Base-by-base conservation (phyloP, 2,797 vertebrate species). In the Helicolenus hilgendorfi region DNA sequence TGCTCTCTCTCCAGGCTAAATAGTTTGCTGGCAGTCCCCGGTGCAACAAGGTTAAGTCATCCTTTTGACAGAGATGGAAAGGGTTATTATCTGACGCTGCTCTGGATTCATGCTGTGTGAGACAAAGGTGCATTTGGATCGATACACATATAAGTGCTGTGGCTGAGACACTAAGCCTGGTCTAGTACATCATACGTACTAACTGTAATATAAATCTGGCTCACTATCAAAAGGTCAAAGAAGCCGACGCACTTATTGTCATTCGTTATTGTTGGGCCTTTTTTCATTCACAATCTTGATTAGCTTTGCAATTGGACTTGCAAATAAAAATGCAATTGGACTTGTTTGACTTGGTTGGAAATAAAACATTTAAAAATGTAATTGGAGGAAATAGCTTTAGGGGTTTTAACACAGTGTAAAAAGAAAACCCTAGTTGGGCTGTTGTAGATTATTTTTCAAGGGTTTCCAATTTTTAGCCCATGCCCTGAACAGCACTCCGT, bases 61-160 rank as follows among this genome's bases (percentile, higher is more conserved):
- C 91, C 59, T 93, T 93, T 84, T 94, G 95, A 97, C 94, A 94
- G 86, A 96, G 96, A 96, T 94, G 87, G 94, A 95, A 92, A 83
- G 92, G 88, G 88, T 95, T 92, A 94, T 97, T 96, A 95, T 95
- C 87, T 92, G 89, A 92, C 69, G 74, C 91, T 77, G 75, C 69
- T 87, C 84, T 88, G 80, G 83, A 89, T 87, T 89, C 87, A 76
- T 75, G 82, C 91, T 81, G 83, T 74, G 74, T 72, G 84, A 88
- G 88, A 84, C 83, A 83, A 76, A 90, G 89, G 90, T 92, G 87
- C 64, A 73, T 87, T 84, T 41, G 81, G 84, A 93, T 96, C 92
- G 81, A 95, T 95, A 94, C 71, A 31, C 35, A 81, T 89, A 81
- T 86, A 82, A 87, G 90, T 88, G 85, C 63, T 53, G 72, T 69